Evolutionary conservation across 1,140 invertebrate genomes (phyloP), one percentile per base, ranked within the genome.

Genomic region (Sminthurides bifidus): DNA sequence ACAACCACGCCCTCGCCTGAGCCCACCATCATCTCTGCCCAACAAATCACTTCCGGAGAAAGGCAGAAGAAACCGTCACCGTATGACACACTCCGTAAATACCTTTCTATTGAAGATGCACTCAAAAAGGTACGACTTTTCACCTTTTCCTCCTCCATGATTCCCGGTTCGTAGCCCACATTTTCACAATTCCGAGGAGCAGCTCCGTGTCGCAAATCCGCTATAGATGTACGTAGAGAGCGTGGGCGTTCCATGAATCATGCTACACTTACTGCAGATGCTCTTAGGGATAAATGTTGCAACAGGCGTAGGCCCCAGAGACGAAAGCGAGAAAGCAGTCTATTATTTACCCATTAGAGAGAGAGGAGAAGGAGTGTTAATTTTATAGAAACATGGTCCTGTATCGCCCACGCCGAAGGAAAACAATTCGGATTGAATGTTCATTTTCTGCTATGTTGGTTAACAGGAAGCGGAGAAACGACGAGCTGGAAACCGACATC

Each of bases 41-140:
- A 58, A 17, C 54, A 63, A 45, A 41, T 59, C 33, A 35, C 27
- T 26, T 60, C 62, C 6, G 31, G 43, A 15, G 49, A 40, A 19
- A 31, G 38, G 27, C 59, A 54, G 26, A 64, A 70, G 38, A 61
- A 58, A 46, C 70, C 73, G 4, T 74, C 75, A 1, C 74, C 75
- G 3, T 77, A 77, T 64, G 75, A 77, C 59, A 76, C 74, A 24
- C 75, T 77, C 63, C 74, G 75, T 56, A 71, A 75, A 61, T 71
- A 77, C 59, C 61, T 77, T 38, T 71, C 72, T 56, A 73, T 77
- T 71, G 74, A 75, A 59, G 70, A 75, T 62, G 72, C 69, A 51
- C 65, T 74, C 35, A 59, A 66, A 58, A 70, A 73, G 65, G 73
- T 75, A 68, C 68, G 24, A 41, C 12, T 27, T 30, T 29, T 49